Evolutionary conservation across 2,113 vertebrate genomes (phyloP).

Genomic region (Leuciscus idus): DNA sequence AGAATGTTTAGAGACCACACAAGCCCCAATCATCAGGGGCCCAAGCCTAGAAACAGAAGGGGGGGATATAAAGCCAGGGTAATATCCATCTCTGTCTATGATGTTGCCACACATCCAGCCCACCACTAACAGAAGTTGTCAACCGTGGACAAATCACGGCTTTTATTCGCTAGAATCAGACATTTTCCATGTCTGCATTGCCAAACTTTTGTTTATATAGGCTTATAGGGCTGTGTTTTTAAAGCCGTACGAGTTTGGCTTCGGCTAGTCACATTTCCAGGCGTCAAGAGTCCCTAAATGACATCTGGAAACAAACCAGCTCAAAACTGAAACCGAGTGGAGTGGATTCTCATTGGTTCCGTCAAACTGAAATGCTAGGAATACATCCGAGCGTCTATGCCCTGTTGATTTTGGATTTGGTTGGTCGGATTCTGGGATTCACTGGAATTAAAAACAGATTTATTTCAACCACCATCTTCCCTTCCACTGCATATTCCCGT

Average conservation of each 20-base stretch:
- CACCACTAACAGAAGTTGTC: slow-evolving; percentile 15
- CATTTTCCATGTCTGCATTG: slow-evolving; percentile 7
- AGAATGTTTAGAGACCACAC: slow-evolving; percentile 73
- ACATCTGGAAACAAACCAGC: slow-evolving; percentile 31
- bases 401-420: slow-evolving; percentile 30
- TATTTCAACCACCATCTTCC: slow-evolving; percentile 7
- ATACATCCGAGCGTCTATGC: slow-evolving; percentile 5
- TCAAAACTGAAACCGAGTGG: background rate
- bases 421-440: slow-evolving; percentile 3
- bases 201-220: slow-evolving; percentile 12
- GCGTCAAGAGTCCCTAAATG: slow-evolving; percentile 27
- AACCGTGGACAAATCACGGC: background rate
- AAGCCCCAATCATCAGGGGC: slow-evolving; percentile 77
- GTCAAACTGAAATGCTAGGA: background rate
- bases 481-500: background rate
- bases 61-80: slow-evolving; percentile 58
- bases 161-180: slow-evolving; percentile 16
- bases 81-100: slow-evolving; percentile 42
- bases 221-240: slow-evolving; percentile 13
- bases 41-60: slow-evolving; percentile 76
- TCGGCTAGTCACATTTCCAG: slow-evolving; percentile 11
- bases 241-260: background rate
- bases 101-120: slow-evolving; percentile 45
- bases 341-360: slow-evolving; percentile 7
- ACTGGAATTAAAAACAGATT: slow-evolving; percentile 1